Base-by-base conservation (phyloP, 2,797 vertebrate species). In the Halcyon leucocephala region DNA sequence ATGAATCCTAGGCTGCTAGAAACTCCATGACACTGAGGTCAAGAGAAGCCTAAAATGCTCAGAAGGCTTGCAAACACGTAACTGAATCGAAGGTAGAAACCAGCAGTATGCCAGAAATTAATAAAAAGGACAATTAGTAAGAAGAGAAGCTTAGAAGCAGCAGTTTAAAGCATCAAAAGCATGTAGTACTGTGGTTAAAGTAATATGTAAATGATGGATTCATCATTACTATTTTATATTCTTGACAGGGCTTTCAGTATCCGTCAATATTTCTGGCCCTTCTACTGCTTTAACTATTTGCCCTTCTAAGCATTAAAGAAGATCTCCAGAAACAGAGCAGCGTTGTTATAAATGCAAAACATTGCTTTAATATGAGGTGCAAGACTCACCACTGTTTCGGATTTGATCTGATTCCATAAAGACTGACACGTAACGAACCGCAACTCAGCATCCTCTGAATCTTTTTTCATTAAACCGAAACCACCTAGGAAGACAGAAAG, bases 391-490 rank as follows among this genome's bases (percentile, higher is more conserved):
- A 99, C 98, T 9, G 98, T 99, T 97, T 99, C 98, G 0, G 46
- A 93, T 97, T 98, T 99, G 88, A 99, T 98, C 72, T 98, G 97
- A 85, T 98, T 98, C 99, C 99, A 99, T 19, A 99, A 98, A 14
- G 97, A 97, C 92, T 98, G 98, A 79, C 98, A 99, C 29, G 98
- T 98, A 92, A 93, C 86, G 93, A 99, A 99, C 22, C 99, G 98
- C 39, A 96, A 74, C 16, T 95, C 97, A 51, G 97, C 92, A 74
- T 98, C 98, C 51, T 98, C 98, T 6, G 95, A 82, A 31, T 97
- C 98, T 69, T 96, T 92, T 31, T 96, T 98, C 51, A 95, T 97
- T 79, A 93, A 93, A 65, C 81, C 81, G 94, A 99, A 99, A 73
- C 97, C 96, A 97, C 88, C 99, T 99, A 95, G 61, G 93, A 95